Conservation (phyloP, 2,113 vertebrate species). For the Saimiri boliviensis region DNA sequence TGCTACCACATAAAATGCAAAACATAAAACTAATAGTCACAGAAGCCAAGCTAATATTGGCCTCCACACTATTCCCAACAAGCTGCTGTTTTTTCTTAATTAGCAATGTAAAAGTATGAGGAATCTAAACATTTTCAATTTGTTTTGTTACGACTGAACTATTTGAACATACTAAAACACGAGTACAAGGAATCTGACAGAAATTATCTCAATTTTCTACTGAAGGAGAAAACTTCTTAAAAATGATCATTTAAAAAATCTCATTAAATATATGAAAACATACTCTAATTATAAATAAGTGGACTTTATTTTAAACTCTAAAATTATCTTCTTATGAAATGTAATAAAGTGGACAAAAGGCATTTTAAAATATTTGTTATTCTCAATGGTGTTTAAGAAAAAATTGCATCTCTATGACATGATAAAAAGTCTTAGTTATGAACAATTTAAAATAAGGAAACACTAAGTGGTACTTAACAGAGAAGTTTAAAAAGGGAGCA, state of each 20-base stretch:
- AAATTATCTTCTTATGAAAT: constrained; percentile 21
- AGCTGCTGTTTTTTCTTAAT: neutral
- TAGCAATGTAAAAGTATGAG: neutral
- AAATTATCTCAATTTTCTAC: neutral
- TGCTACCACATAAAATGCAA: neutral
- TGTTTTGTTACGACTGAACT: neutral
- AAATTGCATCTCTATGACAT: neutral
- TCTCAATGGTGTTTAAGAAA: neutral
- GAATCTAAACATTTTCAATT: neutral
- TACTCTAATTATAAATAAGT: neutral
- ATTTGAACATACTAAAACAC: neutral
- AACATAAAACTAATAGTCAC: neutral
- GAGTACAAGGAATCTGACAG: neutral
- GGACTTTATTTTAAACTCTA: neutral
- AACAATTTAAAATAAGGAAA: neutral
- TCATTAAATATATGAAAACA: neutral
- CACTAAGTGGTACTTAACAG: neutral
- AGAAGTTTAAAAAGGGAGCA: neutral
- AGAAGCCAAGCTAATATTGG: neutral
- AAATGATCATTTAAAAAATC: neutral
- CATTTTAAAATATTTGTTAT: constrained; percentile 29
- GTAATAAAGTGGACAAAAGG: neutral
- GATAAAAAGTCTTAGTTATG: neutral
- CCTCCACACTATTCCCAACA: neutral
- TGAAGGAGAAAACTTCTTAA: neutral